These are phyloP conservation scores for Folsomia candida DNA, from an alignment of 2,888 invertebrate species.

Conservation along the genomic window DNA sequence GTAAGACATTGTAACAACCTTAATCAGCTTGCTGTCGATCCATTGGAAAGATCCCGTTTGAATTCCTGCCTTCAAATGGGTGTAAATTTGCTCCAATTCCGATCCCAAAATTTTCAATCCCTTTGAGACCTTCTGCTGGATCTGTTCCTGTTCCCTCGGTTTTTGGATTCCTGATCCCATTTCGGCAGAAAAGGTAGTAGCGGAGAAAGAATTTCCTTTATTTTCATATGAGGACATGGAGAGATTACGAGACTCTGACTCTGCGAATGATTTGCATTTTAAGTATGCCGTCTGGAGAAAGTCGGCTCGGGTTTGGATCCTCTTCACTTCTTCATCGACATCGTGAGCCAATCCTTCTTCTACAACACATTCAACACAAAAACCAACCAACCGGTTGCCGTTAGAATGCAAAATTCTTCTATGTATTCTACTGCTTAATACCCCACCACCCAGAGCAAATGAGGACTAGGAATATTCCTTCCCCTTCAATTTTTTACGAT, in stretches of 20 bases:
- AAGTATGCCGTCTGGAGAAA: constrained; percentile 44
- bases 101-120: too few species aligned
- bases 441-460: too few species aligned
- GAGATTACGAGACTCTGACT: constrained; percentile 31
- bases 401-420: too few species aligned
- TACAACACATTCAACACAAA: constrained; percentile 24
- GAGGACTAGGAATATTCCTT: too few species aligned
- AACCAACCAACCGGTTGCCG: not conserved
- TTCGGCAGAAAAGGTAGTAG: too few species aligned
- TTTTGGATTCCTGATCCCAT: constrained; percentile 31
- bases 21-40: constrained; percentile 83
- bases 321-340: constrained; percentile 47
- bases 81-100: constrained; percentile 49
- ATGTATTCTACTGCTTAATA: too few species aligned
- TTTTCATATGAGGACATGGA: constrained; percentile 21
- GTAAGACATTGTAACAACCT: too few species aligned
- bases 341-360: constrained; percentile 44
- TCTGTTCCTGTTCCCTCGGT: constrained; percentile 24
- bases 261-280: constrained; percentile 47
- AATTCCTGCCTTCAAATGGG: constrained; percentile 49
- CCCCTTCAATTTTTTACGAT: too few species aligned
- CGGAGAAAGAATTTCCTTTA: constrained; percentile 21
- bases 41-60: constrained; percentile 80
- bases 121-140: constrained; percentile 30
- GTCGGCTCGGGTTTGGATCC: constrained; percentile 42